These are phyloP conservation scores for Oreochromis niloticus DNA, from an alignment of 2,113 vertebrate species.

Conservation along the genomic window DNA sequence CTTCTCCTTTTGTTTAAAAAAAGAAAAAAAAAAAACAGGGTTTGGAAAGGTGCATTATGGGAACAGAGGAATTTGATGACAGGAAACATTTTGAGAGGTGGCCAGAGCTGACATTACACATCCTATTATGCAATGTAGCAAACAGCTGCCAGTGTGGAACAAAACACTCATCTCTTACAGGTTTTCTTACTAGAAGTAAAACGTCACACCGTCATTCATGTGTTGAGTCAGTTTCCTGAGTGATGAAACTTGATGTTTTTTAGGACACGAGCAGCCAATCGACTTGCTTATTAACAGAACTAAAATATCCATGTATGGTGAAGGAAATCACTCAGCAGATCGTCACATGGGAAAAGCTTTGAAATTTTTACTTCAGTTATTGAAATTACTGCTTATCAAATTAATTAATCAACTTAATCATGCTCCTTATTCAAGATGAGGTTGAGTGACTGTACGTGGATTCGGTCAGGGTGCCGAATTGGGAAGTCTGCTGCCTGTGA, in stretches of 20 bases:
- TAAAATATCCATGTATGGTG: neutral
- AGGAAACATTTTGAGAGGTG: slow-evolving; percentile 26
- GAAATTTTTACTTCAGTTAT: neutral
- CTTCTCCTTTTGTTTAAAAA: slow-evolving; percentile 17
- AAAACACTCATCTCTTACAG: neutral
- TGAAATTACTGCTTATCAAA: neutral
- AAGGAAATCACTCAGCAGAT: neutral
- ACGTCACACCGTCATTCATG: neutral
- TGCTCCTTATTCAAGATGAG: neutral
- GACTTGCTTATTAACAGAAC: neutral
- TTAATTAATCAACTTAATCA: neutral
- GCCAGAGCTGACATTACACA: slow-evolving; percentile 28
- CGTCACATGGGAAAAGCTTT: neutral
- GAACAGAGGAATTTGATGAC: slow-evolving; percentile 57
- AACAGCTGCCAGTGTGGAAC: slow-evolving; percentile 4
- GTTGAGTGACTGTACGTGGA: neutral
- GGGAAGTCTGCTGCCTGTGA: neutral
- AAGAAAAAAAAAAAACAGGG: neutral
- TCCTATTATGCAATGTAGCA: slow-evolving; percentile 28
- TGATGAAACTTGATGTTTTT: neutral
- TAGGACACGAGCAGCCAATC: neutral
- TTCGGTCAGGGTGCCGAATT: neutral
- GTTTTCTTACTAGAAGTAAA: neutral
- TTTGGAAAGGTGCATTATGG: slow-evolving; percentile 38
- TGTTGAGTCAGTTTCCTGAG: slow-evolving; percentile 23